Conservation (phyloP, 2,113 vertebrate species). For the Scopus umbretta region DNA sequence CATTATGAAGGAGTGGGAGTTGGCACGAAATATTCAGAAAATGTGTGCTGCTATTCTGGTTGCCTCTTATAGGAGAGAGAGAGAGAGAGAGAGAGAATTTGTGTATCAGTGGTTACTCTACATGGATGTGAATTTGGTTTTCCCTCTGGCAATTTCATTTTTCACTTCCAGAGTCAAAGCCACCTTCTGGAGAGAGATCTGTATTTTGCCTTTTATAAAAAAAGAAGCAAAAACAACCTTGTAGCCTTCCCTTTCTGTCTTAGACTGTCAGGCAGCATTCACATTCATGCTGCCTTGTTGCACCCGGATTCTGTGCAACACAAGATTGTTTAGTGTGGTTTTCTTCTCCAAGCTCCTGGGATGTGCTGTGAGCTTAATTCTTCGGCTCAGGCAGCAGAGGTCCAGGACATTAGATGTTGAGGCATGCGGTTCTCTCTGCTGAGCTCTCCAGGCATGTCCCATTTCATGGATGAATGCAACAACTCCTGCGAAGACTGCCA, state of each 20-base stretch:
- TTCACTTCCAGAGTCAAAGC: not conserved
- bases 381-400: not conserved
- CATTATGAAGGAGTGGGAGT: conserved; percentile 24
- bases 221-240: not conserved
- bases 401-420: accelerated
- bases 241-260: not conserved
- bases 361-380: not conserved
- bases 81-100: not conserved
- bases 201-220: not conserved
- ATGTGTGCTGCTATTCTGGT: not conserved
- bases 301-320: not conserved
- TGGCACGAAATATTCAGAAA: conserved; percentile 7
- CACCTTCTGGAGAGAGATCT: not conserved
- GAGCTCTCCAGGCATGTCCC: not conserved
- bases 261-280: not conserved
- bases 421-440: not conserved
- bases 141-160: not conserved
- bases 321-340: not conserved
- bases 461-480: not conserved
- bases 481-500: not conserved
- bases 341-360: not conserved
- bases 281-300: not conserved
- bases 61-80: not conserved
- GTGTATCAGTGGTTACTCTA: not conserved
- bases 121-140: not conserved